Percentiles rank a stretch among this genome's conserved stretches.
Conservation (phyloP, 2,797 vertebrate species). For the Diplodus puntazzo region DNA sequence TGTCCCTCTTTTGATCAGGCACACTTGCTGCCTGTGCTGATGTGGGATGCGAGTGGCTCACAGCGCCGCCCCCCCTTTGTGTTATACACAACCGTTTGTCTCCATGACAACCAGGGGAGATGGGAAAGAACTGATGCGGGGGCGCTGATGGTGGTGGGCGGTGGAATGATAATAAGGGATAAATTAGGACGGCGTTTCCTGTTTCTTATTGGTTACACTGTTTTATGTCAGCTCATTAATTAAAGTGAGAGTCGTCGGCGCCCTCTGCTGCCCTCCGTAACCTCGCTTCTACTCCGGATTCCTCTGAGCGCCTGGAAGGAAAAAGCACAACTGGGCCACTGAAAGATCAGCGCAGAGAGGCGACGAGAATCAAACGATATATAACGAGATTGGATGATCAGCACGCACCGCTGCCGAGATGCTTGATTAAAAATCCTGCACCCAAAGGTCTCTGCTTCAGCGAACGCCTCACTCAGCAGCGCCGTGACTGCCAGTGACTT, state of each 20-base stretch:
- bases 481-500: not conserved
- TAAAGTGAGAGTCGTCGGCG: not conserved
- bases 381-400: not conserved
- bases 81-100: constrained; percentile 73
- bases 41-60: not conserved
- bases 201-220: constrained; percentile 42
- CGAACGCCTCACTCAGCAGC: not conserved
- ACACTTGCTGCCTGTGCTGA: constrained; percentile 19
- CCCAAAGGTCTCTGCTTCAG: not conserved
- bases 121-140: constrained; percentile 59
- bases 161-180: constrained; percentile 60
- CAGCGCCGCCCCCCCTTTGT: constrained; percentile 11
- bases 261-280: not conserved
- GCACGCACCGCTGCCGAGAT: not conserved
- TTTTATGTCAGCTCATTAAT: not conserved
- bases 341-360: not conserved
- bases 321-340: not conserved
- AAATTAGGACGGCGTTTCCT: constrained; percentile 30
- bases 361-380: not conserved
- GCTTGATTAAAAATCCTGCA: constrained; percentile 17
- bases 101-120: constrained; percentile 72
- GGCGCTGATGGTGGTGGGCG: constrained; percentile 55
- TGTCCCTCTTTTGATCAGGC: not conserved
- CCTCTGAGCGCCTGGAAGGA: not conserved
- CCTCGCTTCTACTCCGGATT: not conserved